phyloP scores from a whole-genome alignment of 2,888 invertebrate species.

The Phortica okadai region DNA sequence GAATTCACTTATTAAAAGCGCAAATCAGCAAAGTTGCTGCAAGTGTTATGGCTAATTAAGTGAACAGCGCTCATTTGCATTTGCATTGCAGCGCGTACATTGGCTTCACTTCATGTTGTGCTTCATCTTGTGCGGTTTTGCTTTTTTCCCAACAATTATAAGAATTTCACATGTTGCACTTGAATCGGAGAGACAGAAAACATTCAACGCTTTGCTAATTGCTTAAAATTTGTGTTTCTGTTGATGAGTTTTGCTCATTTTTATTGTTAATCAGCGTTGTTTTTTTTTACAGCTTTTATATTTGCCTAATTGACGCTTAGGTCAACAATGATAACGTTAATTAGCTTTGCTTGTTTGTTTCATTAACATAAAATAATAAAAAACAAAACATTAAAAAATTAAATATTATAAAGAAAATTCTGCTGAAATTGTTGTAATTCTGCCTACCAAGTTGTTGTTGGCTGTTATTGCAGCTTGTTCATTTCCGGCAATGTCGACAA shows the following conservation, averaged over 20 bases:
- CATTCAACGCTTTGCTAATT: not conserved
- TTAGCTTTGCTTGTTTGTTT: constrained; percentile 19
- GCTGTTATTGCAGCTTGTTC: not conserved
- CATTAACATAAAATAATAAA: constrained; percentile 8
- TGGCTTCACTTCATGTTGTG: not conserved
- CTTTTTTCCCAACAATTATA: not conserved
- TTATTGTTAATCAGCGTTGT: not conserved
- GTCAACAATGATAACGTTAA: constrained; percentile 3
- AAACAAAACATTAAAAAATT: not conserved
- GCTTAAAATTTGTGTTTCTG: not conserved
- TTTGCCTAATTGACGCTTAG: not conserved
- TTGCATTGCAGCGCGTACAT: not conserved
- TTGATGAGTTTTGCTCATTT: not conserved
- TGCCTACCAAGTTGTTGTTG: constrained; percentile 1
- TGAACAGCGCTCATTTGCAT: constrained; percentile 7
- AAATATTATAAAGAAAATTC: not conserved
- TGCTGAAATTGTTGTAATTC: constrained; percentile 6
- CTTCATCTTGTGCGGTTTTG: not conserved
- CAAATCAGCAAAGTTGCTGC: constrained; percentile 19
- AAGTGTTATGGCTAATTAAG: constrained; percentile 21
- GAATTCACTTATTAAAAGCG: not conserved
- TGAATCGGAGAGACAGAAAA: not conserved
- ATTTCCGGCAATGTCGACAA: constrained; percentile 20
- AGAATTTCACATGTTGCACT: constrained; percentile 23
- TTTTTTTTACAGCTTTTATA: constrained; percentile 14